phyloP scores from a whole-genome alignment of 2,797 vertebrate genomes.

The Novumbra hubbsi region DNA sequence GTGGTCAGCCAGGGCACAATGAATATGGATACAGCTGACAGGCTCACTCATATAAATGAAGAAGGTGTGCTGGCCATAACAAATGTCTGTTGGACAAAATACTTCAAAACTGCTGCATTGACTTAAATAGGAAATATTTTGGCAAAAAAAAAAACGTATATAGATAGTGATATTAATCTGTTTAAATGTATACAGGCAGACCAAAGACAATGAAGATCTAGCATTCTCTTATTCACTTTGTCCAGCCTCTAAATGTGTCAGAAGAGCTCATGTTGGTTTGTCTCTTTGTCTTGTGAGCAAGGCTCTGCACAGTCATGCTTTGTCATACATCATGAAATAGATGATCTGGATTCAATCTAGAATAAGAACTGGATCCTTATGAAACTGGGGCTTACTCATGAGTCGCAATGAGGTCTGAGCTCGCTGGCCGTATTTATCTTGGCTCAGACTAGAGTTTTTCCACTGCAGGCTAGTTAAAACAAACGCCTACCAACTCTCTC shows the following conservation, averaged over 20 bases:
- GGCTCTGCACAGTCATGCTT: conserved; percentile 49
- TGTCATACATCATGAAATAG: conserved; percentile 50
- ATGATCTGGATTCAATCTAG: conserved; percentile 43
- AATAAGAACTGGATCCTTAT: conserved; percentile 48
- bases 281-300: conserved; percentile 30
- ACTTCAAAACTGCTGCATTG: background rate
- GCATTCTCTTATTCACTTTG: background rate
- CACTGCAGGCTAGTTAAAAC: conserved; percentile 48
- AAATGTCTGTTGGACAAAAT: background rate
- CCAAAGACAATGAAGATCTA: background rate
- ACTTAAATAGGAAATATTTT: background rate
- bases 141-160: background rate
- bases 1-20: background rate
- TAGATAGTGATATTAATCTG: background rate
- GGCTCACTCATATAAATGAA: background rate
- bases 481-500: conserved; percentile 35
- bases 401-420: conserved; percentile 47
- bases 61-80: background rate
- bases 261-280: background rate
- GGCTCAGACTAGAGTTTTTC: conserved; percentile 50
- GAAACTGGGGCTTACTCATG: conserved; percentile 34
- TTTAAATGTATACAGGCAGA: background rate
- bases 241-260: background rate
- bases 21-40: background rate
- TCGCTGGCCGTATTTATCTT: conserved; percentile 49